Percentiles rank a stretch among this genome's conserved stretches.
Evolutionary conservation across 1,140 invertebrate genomes (phyloP).

Genomic region (Bombus waltoni): DNA sequence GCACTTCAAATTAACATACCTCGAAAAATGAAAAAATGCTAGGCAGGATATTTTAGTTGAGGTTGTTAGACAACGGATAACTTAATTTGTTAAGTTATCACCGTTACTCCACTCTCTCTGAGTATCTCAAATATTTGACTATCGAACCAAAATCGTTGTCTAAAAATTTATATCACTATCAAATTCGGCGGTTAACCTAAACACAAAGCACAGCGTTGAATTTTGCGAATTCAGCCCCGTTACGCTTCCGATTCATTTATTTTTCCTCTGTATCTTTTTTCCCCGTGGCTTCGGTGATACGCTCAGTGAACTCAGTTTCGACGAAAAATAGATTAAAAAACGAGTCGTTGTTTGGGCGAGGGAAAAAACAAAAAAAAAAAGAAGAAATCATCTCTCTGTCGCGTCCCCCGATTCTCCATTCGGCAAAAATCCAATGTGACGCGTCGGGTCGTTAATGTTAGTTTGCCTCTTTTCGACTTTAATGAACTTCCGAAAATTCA

Average conservation of each 20-base stretch:
- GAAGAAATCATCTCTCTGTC: not conserved
- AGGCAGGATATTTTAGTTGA: no score
- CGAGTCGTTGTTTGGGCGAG: not conserved
- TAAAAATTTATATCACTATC: not conserved
- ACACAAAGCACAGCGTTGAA: not conserved
- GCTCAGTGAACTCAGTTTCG: not conserved
- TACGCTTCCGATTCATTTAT: not conserved
- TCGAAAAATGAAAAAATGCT: no score
- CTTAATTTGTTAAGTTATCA: not conserved
- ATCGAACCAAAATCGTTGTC: not conserved
- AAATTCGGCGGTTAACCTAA: not conserved
- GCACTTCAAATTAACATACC: no score
- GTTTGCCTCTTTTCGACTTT: constrained; percentile 2
- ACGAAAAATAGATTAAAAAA: no score
- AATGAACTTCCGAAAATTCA: constrained; percentile 24
- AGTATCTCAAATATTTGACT: not conserved
- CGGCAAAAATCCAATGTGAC: not conserved
- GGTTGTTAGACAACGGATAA: not conserved
- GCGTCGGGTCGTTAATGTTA: not conserved
- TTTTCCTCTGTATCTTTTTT: not conserved
- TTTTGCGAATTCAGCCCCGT: not conserved
- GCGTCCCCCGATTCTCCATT: no score
- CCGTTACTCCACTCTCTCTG: not conserved
- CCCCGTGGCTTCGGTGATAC: not conserved
- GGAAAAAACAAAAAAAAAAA: not conserved